These are phyloP conservation scores for Euschistus heros DNA, from an alignment of 1,140 invertebrate species.

Conservation along the genomic window DNA sequence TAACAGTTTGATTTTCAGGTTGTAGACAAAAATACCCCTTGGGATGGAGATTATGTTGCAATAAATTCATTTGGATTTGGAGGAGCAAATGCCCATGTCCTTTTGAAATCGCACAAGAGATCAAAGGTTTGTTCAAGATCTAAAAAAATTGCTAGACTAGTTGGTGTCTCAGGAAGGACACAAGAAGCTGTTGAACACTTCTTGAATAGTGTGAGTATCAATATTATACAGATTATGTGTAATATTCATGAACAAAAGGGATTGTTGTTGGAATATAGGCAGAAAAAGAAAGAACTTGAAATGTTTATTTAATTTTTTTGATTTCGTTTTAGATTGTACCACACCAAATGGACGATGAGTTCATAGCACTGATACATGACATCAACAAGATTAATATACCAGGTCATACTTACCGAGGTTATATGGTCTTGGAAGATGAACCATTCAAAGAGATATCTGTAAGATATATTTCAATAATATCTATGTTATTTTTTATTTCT, in stretches of 20 bases:
- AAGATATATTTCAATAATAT: constrained; percentile 27
- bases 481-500: neutral
- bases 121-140: constrained; percentile 41
- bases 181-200: constrained; percentile 65
- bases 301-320: neutral
- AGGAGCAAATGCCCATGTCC: constrained; percentile 86
- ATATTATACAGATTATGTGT: no score
- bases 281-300: neutral
- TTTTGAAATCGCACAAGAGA: constrained; percentile 69
- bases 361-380: constrained; percentile 63
- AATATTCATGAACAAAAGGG: no score
- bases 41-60: constrained; percentile 77
- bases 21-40: constrained; percentile 63
- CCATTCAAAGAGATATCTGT: constrained; percentile 37
- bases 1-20: constrained; percentile 45
- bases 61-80: constrained; percentile 97
- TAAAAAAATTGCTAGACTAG: constrained; percentile 51
- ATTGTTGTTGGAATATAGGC: no score
- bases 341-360: constrained; percentile 56
- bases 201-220: constrained; percentile 45
- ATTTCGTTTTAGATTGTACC: constrained; percentile 34
- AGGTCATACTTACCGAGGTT: constrained; percentile 68
- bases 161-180: constrained; percentile 73
- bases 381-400: constrained; percentile 54
- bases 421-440: constrained; percentile 51